Evolutionary conservation across 2,113 vertebrate species (phyloP), one percentile per base, ranked within the genome.

Genomic region (Ovis canadensis): DNA sequence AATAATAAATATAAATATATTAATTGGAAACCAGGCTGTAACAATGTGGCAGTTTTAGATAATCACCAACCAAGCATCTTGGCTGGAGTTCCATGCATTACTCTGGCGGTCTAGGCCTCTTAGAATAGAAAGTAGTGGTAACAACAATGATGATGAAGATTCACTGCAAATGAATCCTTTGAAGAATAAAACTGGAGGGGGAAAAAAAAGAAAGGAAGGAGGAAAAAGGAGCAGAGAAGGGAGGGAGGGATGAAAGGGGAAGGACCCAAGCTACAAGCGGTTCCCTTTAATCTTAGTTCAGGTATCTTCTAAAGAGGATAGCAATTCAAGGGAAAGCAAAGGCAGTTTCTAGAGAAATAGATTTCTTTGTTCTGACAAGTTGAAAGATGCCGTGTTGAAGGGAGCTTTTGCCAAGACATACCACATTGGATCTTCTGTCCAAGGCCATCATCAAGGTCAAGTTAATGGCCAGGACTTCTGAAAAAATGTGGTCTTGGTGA

Each of bases 401-500:
- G 43, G 15, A 55, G 3, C 25, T 60, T 60, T 67, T 95, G 23
- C 59, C 64, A 45, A 62, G 95, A 90, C 40, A 54, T 21, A 25
- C 25, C 54, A 85, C 81, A 6, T 2, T 62, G 40, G 74, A 52
- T 92, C 80, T 80, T 71, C 93, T 93, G 10, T 77, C 43, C 29
- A 90, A 96, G 64, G 55, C 31, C 80, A 85, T 54, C 9, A 15
- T 45, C 40, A 78, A 90, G 64, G 92, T 85, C 27, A 40, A 84
- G 80, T 50, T 52, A 87, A 83, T 52, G 57, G 12, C 64, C 88
- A 27, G 67, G 25, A 94, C 84, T 94, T 95, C 71, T 82, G 71
- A 43, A 96, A 93, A 93, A 94, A 95, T 50, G 33, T 4, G 27
- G 36, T 45, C 54, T 91, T n/a, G 54, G 64, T 77, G 84, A 92